Evolutionary conservation across 2,113 vertebrate species (phyloP), one percentile per base, ranked within the genome.

Genomic region (Callospermophilus lateralis): DNA sequence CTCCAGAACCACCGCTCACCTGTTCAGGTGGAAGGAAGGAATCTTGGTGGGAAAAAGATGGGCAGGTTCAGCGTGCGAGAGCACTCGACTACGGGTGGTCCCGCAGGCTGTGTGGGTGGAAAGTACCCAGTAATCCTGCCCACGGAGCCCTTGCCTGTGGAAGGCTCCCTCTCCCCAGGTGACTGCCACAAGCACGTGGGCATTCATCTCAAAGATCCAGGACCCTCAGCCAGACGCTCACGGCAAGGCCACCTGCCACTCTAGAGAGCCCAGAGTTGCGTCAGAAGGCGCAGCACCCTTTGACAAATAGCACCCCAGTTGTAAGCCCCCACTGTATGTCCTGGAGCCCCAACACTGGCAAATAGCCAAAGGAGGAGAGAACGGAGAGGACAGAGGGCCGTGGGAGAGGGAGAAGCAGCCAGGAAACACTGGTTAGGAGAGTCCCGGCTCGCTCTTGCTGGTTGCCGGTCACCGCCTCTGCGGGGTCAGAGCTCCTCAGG

Each of bases 331-430:
- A 9, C 3, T 3, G 13, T 28, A 26, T 9, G 80, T 63, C 78
- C 73, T 68, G 79, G 32, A 0, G 0, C 80, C 95, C 84, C 39
- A 86, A 37, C 61, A 48, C 42, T 85, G 30, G 84, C 51, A 81
- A 78, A 77, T 0, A 58, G 61, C 34, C 61, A 65, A 26, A 95
- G 93, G 76, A 63, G 48, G 55, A 34, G 45, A 76, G 34, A 13
- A 10, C 0, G 4, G 0, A 30, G 68, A 17, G 11, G 8, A 0
- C n/a, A 1, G 4, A 2, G 8, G 7, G 10, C 26, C 3, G 1
- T 1, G 45, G 42, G 24, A 26, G 22, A 9, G 2, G 16, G 32
- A 32, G 45, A 6, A 58, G n/a, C 15, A 48, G 76, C 8, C 28
- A 78, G 70, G 16, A 72, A 72, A 32, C 20, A 15, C 70, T 8